These are phyloP conservation scores for Villa cingulata DNA, from an alignment of 2,888 invertebrate genomes.

Conservation along the genomic window DNA sequence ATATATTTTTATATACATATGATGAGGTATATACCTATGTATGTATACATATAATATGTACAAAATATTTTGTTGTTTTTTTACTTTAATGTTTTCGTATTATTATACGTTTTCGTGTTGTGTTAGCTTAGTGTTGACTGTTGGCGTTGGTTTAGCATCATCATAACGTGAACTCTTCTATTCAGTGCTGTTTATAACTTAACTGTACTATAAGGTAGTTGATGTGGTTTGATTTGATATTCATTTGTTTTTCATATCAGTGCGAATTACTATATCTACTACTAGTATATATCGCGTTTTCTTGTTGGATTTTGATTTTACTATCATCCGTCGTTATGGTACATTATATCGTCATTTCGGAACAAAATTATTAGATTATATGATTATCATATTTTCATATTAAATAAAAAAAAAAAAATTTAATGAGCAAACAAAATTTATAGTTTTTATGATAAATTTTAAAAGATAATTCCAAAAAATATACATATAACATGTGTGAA, in stretches of 20 bases:
- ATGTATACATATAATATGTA: no score
- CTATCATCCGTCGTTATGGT: not conserved
- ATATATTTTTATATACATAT: not conserved
- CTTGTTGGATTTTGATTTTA: not conserved
- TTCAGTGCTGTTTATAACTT: not conserved
- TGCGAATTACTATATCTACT: not conserved
- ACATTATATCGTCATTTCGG: not conserved
- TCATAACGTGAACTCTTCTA: not conserved
- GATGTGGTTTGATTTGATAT: not conserved
- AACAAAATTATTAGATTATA: no score
- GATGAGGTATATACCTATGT: no score
- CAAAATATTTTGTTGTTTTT: no score
- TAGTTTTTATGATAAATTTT: no score
- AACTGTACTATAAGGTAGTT: not conserved
- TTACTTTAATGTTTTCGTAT: no score
- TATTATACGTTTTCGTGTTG: no score
- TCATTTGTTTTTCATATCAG: not conserved
- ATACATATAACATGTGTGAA: no score
- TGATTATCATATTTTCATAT: no score
- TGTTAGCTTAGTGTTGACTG: not conserved
- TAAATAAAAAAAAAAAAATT: no score
- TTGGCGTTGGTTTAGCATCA: not conserved
- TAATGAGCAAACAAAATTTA: no score
- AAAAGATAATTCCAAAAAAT: no score
- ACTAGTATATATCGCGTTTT: not conserved